A percentile compares a stretch with the other conserved stretches of the same genome.
phyloP scores from a whole-genome alignment of 2,113 vertebrate genomes.

The Piprites chloris region DNA sequence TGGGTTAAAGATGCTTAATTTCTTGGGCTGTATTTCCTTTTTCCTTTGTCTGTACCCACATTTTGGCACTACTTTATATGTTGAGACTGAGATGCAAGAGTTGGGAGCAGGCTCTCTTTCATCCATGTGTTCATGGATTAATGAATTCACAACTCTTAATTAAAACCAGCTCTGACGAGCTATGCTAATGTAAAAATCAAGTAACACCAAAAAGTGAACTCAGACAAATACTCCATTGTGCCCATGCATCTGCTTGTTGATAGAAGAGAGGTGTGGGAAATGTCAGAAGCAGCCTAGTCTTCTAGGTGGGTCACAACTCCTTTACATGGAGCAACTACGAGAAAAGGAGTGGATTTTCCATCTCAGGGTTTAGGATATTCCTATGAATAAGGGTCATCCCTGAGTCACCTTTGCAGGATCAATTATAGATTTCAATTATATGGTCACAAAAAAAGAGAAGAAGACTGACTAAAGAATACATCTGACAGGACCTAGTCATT shows the following conservation, averaged over 20 bases:
- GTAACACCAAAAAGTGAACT: not conserved
- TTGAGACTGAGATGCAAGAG: not conserved
- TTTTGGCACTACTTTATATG: not conserved
- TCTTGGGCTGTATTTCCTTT: not conserved
- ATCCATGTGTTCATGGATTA: not conserved
- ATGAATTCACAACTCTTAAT: not conserved
- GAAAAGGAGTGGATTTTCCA: not conserved
- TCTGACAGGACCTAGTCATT: not conserved
- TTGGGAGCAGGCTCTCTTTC: not conserved
- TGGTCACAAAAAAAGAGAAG: not conserved
- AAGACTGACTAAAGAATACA: not conserved
- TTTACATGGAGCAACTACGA: not conserved
- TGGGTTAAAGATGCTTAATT: not conserved
- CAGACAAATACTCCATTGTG: not conserved
- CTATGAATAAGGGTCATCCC: not conserved
- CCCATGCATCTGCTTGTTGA: not conserved
- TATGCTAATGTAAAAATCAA: not conserved
- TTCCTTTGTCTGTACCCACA: not conserved
- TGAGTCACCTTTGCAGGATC: not conserved
- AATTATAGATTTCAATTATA: not conserved
- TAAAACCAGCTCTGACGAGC: not conserved
- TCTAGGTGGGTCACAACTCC: not conserved
- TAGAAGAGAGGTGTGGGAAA: not conserved
- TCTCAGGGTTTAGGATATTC: not conserved
- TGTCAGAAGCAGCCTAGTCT: not conserved